Conservation (phyloP, 2,888 invertebrate species). For the Brachylomia viminalis region DNA sequence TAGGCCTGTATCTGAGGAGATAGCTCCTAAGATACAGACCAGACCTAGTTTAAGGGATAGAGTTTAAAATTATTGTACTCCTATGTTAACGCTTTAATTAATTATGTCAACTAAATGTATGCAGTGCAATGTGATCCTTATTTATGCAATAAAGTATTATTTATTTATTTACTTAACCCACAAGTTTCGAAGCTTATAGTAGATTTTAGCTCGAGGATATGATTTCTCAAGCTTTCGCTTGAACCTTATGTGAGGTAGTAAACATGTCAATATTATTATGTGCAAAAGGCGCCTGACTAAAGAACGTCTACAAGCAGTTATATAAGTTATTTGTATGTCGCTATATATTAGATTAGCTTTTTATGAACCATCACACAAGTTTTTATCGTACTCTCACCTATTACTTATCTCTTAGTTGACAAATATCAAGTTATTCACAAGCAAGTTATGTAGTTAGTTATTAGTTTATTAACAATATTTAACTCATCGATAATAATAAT, state of each 20-base stretch:
- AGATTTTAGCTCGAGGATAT: constrained; percentile 5
- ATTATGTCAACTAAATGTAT: too few species aligned
- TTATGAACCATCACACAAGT: constrained; percentile 5
- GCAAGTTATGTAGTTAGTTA: too few species aligned
- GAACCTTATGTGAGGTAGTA: not conserved
- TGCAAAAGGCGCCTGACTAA: not conserved
- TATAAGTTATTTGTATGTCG: not conserved
- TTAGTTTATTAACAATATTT: constrained; percentile 26
- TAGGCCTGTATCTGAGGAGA: too few species aligned
- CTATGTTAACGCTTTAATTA: too few species aligned
- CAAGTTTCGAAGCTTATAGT: not conserved
- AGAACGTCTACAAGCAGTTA: not conserved
- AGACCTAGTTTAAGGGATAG: too few species aligned
- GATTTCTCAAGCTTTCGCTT: not conserved
- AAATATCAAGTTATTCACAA: constrained; percentile 2
- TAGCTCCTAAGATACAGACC: too few species aligned
- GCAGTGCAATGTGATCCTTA: too few species aligned
- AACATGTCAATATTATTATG: not conserved
- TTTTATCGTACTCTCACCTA: not conserved
- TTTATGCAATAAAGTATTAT: too few species aligned
- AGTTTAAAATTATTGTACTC: too few species aligned
- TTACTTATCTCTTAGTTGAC: not conserved
- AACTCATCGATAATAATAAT: constrained; percentile 49
- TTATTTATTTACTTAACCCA: not conserved
- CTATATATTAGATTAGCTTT: constrained; percentile 5